phyloP scores from a whole-genome alignment of 1,140 invertebrate species.

The Dinoponera quadriceps region DNA sequence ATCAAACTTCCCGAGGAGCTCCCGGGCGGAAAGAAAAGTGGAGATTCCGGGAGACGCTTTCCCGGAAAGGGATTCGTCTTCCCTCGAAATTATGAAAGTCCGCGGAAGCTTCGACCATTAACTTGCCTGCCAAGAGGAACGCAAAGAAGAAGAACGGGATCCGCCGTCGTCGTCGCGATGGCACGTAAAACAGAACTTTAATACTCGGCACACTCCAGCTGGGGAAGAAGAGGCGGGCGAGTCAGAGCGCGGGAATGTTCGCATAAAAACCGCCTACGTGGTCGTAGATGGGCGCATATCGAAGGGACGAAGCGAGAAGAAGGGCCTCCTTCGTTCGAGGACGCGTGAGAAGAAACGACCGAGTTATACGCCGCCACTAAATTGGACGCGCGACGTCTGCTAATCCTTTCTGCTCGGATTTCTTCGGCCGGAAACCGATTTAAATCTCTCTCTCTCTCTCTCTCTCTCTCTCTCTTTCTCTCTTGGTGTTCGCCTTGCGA shows the following conservation, averaged over 20 bases:
- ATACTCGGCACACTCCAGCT: constrained; percentile 57
- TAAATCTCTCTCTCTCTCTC: not conserved
- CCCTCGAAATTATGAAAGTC: constrained; percentile 70
- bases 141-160: constrained; percentile 15
- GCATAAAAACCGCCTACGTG: constrained; percentile 72
- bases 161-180: constrained; percentile 34
- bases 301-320: constrained; percentile 49
- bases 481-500: too few relatives aligned
- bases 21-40: constrained; percentile 8
- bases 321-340: constrained; percentile 11
- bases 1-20: constrained; percentile 71
- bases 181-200: constrained; percentile 74
- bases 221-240: constrained; percentile 15
- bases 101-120: constrained; percentile 61
- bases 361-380: constrained; percentile 1
- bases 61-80: constrained; percentile 48
- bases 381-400: constrained; percentile 1
- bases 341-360: constrained; percentile 2
- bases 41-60: constrained; percentile 2
- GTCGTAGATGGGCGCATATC: constrained; percentile 57
- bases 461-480: too few relatives aligned
- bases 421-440: not conserved
- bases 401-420: not conserved
- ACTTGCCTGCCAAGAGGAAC: constrained; percentile 53
- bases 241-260: constrained; percentile 53